Conservation (phyloP, 2,888 invertebrate genomes). For the Erebia epiphron region DNA sequence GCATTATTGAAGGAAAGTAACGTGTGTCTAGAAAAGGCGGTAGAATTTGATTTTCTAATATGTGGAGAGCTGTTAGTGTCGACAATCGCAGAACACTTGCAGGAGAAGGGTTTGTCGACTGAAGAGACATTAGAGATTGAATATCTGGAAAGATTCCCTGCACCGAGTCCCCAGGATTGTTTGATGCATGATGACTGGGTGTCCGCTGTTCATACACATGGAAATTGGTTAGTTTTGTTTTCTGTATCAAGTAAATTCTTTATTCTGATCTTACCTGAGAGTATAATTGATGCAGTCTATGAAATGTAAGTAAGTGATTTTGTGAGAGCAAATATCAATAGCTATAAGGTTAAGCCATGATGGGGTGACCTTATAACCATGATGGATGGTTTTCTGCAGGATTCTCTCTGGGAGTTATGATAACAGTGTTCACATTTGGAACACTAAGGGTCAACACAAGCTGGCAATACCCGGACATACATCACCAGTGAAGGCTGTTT, state of each 20-base stretch:
- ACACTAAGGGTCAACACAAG: slow-evolving; percentile 91
- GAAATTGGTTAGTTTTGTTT: slow-evolving; percentile 79
- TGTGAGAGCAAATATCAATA: no score
- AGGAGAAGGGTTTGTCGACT: slow-evolving; percentile 88
- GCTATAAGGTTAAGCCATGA: no score
- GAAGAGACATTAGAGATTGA: slow-evolving; percentile 95
- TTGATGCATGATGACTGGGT: slow-evolving; percentile 99
- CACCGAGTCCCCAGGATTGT: slow-evolving; percentile 96
- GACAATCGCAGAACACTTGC: slow-evolving; percentile 88
- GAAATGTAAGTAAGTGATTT: no score
- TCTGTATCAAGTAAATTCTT: background rate
- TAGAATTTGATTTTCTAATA: slow-evolving; percentile 95
- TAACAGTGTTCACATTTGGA: slow-evolving; percentile 95
- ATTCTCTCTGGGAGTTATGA: slow-evolving; percentile 97
- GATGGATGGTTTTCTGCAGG: slow-evolving; percentile 74
- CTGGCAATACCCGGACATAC: slow-evolving; percentile 93
- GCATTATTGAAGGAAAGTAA: slow-evolving; percentile 86
- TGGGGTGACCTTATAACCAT: no score
- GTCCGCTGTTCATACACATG: slow-evolving; percentile 89
- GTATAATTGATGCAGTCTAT: background rate
- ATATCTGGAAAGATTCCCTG: slow-evolving; percentile 94
- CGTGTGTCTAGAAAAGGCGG: slow-evolving; percentile 59
- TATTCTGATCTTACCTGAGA: background rate
- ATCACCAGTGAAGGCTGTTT: slow-evolving; percentile 93
- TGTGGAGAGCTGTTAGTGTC: slow-evolving; percentile 91